These are phyloP conservation scores for Benitochromis conjunctus DNA, from an alignment of 2,113 vertebrate genomes.

Conservation along the genomic window DNA sequence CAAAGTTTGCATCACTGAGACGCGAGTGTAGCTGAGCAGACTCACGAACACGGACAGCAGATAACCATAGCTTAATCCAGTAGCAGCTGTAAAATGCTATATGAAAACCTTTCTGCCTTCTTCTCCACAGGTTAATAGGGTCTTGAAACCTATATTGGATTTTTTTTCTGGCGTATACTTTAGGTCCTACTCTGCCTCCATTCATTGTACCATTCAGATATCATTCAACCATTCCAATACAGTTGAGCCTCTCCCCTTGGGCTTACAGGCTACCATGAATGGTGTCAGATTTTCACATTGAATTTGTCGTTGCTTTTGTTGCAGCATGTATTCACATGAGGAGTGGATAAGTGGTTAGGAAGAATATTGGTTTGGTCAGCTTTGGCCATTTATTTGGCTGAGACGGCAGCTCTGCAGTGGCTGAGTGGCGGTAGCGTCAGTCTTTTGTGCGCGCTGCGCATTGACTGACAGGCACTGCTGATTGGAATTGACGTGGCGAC, in stretches of 20 bases:
- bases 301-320: neutral
- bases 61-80: neutral
- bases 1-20: neutral
- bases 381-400: conserved; percentile 38
- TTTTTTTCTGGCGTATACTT: neutral
- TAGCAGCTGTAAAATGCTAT: neutral
- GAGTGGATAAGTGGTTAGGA: conserved; percentile 8
- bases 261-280: neutral
- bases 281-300: neutral
- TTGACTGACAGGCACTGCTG: conserved; percentile 67
- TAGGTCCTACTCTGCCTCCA: neutral
- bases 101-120: neutral
- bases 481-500: conserved; percentile 75
- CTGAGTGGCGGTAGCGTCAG: conserved; percentile 27
- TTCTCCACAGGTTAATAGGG: neutral
- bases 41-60: neutral
- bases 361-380: conserved; percentile 45
- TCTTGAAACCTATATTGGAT: neutral
- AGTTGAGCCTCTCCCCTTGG: neutral
- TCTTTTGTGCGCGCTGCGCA: conserved; percentile 10
- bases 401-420: conserved; percentile 38
- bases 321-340: neutral
- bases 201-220: neutral
- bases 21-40: neutral
- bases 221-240: neutral